Percentiles rank a stretch among this genome's conserved stretches.
Conservation (phyloP, 2,888 invertebrate species). For the Xylocampa areola region DNA sequence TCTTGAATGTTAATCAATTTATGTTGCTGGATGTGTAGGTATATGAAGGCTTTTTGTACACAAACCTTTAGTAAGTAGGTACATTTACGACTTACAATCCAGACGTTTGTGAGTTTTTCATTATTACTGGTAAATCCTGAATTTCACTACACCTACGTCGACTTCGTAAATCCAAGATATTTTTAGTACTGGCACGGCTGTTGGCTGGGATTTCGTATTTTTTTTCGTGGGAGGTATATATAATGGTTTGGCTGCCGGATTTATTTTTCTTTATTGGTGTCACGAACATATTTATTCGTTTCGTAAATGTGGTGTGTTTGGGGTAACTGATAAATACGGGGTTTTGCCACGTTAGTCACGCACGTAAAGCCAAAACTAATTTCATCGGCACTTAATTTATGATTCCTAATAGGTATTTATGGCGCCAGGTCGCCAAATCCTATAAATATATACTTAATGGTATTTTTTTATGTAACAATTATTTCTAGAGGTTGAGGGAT, state of each 20-base stretch:
- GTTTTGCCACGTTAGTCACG: conserved; percentile 22
- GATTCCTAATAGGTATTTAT: conserved; percentile 5
- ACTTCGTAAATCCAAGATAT: conserved; percentile 48
- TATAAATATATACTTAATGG: too few relatives aligned
- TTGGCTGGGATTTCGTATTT: conserved; percentile 27
- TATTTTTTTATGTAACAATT: too few relatives aligned
- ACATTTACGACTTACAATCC: conserved; percentile 31
- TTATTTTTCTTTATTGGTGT: conserved; percentile 42
- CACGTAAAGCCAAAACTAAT: conserved; percentile 9
- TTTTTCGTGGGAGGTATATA: conserved; percentile 32
- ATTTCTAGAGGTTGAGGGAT: too few relatives aligned
- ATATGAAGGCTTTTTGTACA: background rate
- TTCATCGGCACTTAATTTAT: conserved; percentile 13
- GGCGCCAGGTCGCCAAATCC: too few relatives aligned
- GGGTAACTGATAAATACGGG: conserved; percentile 15
- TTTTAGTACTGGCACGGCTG: conserved; percentile 40
- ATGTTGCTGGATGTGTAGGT: too few relatives aligned
- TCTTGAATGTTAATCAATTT: too few relatives aligned
- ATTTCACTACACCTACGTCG: conserved; percentile 24
- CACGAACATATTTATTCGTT: conserved; percentile 31
- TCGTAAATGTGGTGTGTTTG: conserved; percentile 14
- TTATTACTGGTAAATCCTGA: conserved; percentile 37
- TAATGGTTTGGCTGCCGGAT: conserved; percentile 37
- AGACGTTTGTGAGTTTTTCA: conserved; percentile 34
- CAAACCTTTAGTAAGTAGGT: conserved; percentile 11